Conservation (phyloP, 2,113 vertebrate genomes). For the Crotalus helleri region DNA sequence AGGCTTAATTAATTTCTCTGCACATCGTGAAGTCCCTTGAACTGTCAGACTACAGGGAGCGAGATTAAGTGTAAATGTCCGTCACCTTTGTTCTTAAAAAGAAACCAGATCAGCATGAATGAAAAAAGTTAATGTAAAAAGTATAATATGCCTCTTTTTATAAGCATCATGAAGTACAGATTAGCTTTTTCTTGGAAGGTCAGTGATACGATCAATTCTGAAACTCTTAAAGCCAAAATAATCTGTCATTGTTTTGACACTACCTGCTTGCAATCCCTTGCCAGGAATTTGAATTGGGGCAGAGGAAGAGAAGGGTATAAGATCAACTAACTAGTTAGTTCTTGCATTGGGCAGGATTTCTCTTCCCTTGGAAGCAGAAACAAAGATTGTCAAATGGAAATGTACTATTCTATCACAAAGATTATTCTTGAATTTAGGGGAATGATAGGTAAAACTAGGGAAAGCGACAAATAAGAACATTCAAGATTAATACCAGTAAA, state of each 20-base stretch:
- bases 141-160: not conserved
- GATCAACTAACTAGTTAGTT: not conserved
- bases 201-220: not conserved
- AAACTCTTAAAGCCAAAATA: not conserved
- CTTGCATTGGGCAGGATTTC: not conserved
- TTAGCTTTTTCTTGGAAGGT: not conserved
- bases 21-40: not conserved
- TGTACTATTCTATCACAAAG: not conserved
- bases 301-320: not conserved
- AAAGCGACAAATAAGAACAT: not conserved
- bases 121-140: not conserved
- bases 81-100: not conserved
- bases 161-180: not conserved
- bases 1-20: constrained; percentile 20
- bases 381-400: not conserved
- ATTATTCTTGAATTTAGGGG: not conserved
- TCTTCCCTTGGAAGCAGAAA: not conserved
- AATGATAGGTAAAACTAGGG: not conserved
- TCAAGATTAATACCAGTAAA: not conserved
- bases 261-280: not conserved
- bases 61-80: not conserved
- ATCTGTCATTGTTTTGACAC: not conserved
- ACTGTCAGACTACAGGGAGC: not conserved
- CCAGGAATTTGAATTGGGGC: not conserved
- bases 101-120: not conserved